A percentile compares a stretch with the other conserved stretches of the same genome.
phyloP scores from a whole-genome alignment of 2,113 vertebrate genomes.

The Cariama cristata region DNA sequence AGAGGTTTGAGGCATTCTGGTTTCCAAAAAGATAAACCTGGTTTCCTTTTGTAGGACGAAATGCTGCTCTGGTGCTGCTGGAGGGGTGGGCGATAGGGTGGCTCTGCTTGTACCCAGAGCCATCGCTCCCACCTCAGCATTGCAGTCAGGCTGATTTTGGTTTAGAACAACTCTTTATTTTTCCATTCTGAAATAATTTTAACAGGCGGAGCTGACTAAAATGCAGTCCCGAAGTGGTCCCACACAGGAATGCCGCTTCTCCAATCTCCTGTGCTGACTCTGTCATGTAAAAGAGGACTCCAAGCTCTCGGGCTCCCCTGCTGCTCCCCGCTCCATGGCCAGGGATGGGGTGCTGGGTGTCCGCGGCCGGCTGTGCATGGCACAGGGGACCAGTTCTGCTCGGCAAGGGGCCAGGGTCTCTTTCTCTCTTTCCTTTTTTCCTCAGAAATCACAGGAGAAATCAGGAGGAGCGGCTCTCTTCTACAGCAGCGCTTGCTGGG shows the following conservation, averaged over 20 bases:
- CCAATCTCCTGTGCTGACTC: not conserved
- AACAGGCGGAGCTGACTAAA: not conserved
- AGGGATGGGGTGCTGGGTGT: not conserved
- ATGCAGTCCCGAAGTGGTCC: not conserved
- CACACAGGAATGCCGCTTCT: not conserved
- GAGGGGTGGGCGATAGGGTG: not conserved
- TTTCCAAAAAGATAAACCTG: not conserved
- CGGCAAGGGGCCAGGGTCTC: not conserved
- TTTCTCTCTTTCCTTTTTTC: not conserved
- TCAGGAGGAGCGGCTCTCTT: not conserved
- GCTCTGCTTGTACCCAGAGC: not conserved
- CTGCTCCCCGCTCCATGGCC: not conserved
- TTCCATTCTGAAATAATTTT: not conserved
- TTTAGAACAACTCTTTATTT: not conserved
- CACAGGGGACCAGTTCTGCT: not conserved
- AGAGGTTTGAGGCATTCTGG: not conserved
- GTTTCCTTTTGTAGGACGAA: not conserved
- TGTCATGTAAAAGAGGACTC: not conserved
- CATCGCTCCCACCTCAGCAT: rapidly evolving
- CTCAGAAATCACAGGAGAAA: not conserved
- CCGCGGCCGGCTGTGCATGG: not conserved
- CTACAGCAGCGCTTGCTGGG: not conserved
- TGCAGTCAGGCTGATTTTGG: not conserved
- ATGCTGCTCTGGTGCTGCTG: not conserved
- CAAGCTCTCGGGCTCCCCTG: not conserved